Evolutionary conservation across 1,140 invertebrate genomes (phyloP).

Genomic region (Ericerus pela): DNA sequence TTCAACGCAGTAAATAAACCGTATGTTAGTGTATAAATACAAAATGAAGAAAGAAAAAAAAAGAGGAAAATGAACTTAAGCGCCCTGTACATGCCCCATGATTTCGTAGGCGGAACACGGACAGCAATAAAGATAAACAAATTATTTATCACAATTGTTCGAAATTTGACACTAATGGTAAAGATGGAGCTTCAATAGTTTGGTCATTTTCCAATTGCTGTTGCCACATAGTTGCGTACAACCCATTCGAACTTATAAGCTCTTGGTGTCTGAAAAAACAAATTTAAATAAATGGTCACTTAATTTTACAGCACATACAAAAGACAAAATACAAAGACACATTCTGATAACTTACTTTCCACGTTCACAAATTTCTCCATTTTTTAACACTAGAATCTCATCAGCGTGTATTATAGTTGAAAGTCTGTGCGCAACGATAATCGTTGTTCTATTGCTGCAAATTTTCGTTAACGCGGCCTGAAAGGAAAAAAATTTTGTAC

Average conservation of each 20-base stretch:
- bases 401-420: slow-evolving; percentile 88
- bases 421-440: slow-evolving; percentile 82
- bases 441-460: slow-evolving; percentile 70
- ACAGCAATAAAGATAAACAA: too few species aligned
- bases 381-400: slow-evolving; percentile 77
- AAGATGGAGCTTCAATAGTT: too few species aligned
- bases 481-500: slow-evolving; percentile 17
- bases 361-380: slow-evolving; percentile 79
- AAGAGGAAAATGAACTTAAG: too few species aligned
- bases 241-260: slow-evolving; percentile 15
- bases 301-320: too few species aligned
- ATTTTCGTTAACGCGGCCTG: slow-evolving; percentile 55
- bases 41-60: too few species aligned
- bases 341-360: slow-evolving; percentile 48
- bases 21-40: too few species aligned
- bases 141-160: too few species aligned
- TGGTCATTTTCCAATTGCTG: slow-evolving; percentile 17
- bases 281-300: background rate
- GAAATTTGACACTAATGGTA: too few species aligned
- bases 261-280: slow-evolving; percentile 18
- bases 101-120: too few species aligned
- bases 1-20: too few species aligned
- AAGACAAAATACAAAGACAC: too few species aligned
- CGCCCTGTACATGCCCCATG: too few species aligned
- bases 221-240: slow-evolving; percentile 21